A percentile compares a stretch with the other conserved stretches of the same genome.
These are phyloP conservation scores for Chromis chromis DNA, from an alignment of 2,797 vertebrate genomes.

Conservation along the genomic window DNA sequence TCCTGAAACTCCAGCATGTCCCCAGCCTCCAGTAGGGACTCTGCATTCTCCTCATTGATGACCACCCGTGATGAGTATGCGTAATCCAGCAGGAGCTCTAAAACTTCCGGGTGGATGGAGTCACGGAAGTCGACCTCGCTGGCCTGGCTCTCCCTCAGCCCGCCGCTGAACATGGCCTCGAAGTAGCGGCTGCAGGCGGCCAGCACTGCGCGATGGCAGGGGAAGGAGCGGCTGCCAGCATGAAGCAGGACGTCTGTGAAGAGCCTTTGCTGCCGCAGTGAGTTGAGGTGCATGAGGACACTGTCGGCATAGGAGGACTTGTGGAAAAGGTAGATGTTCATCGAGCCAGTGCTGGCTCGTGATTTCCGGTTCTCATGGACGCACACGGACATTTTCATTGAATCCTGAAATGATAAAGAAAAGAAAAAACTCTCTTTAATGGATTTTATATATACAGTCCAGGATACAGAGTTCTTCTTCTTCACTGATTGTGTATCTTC, in stretches of 20 bases:
- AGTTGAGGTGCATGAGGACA: conserved; percentile 96
- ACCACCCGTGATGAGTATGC: conserved; percentile 97
- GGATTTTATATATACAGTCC: conserved; percentile 1
- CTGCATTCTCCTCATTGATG: conserved; percentile 98
- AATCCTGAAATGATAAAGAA: conserved; percentile 87
- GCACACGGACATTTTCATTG: conserved; percentile 99
- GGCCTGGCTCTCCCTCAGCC: conserved; percentile 95
- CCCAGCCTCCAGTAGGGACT: conserved; percentile 95
- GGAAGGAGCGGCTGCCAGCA: conserved; percentile 94
- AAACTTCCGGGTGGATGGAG: conserved; percentile 94
- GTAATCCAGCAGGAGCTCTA: conserved; percentile 97
- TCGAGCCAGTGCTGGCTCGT: conserved; percentile 95
- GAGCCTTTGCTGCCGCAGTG: conserved; percentile 93
- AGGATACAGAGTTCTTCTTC: background rate
- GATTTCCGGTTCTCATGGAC: conserved; percentile 99
- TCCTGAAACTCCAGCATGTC: conserved; percentile 99
- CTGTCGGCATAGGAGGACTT: conserved; percentile 98
- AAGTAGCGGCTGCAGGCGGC: conserved; percentile 99
- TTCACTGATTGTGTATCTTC: background rate
- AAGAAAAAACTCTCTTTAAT: conserved; percentile 23
- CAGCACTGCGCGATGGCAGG: conserved; percentile 96
- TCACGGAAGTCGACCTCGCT: conserved; percentile 97
- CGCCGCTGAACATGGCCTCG: conserved; percentile 98
- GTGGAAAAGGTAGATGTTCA: conserved; percentile 99
- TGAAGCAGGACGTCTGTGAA: conserved; percentile 98